phyloP scores from a whole-genome alignment of 2,113 vertebrate species.

The Chamaetylas fuelleborni region DNA sequence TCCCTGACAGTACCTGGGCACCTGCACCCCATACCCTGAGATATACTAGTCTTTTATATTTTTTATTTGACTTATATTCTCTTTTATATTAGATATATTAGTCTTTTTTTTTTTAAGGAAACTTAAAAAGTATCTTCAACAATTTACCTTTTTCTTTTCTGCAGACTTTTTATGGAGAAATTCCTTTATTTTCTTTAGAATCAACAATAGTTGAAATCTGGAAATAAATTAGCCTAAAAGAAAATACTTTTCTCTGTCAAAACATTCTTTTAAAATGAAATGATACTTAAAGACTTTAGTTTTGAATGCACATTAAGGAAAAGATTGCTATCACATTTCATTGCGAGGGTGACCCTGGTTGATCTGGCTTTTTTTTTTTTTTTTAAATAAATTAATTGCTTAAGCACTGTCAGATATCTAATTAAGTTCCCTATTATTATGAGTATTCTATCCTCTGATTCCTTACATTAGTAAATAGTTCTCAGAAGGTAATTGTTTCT shows the following conservation, averaged over 20 bases:
- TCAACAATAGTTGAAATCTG: neutral
- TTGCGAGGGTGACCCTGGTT: neutral
- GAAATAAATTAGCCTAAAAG: neutral
- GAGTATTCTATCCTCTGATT: constrained; percentile 48
- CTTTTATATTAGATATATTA: neutral
- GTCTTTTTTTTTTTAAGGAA: neutral
- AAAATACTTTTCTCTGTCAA: neutral
- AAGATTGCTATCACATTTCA: neutral
- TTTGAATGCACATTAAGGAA: neutral
- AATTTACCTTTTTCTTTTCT: neutral
- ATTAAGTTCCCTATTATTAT: constrained; percentile 52
- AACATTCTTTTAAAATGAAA: neutral
- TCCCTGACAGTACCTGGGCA: neutral
- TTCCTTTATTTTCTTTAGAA: neutral
- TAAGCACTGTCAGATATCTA: constrained; percentile 40
- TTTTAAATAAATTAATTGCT: neutral
- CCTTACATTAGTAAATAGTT: constrained; percentile 47
- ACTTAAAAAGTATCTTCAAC: neutral
- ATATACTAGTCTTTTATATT: neutral
- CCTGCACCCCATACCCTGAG: neutral
- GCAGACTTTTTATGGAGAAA: neutral
- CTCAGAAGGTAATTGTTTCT: constrained; percentile 26
- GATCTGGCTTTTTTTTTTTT: neutral
- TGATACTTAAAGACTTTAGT: neutral
- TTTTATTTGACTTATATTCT: too few relatives aligned